These are phyloP conservation scores for Lymantria dispar DNA, from an alignment of 2,888 invertebrate species.

Conservation along the genomic window DNA sequence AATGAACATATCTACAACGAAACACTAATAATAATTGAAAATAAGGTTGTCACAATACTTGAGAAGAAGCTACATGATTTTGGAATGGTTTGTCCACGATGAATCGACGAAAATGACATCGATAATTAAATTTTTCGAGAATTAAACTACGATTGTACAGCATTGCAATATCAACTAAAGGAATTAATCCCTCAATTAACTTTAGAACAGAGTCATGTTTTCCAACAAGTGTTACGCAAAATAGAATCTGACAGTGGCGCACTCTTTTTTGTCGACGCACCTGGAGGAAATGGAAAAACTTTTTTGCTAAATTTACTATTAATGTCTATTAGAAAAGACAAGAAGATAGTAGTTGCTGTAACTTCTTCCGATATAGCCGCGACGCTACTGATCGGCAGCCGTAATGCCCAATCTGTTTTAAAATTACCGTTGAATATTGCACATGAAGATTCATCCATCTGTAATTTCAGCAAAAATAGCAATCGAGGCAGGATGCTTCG, in stretches of 20 bases:
- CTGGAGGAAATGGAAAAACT: conserved; percentile 13
- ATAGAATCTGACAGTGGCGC: conserved; percentile 13
- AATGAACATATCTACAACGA: background rate
- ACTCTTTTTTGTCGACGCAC: conserved; percentile 16
- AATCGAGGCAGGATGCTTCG: conserved; percentile 10
- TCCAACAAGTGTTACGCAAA: conserved; percentile 13
- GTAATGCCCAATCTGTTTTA: conserved; percentile 3
- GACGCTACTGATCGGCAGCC: conserved; percentile 2
- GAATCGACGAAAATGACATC: background rate
- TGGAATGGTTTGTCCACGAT: too few species aligned
- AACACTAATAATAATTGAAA: background rate
- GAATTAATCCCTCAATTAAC: conserved; percentile 14
- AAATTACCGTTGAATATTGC: conserved; percentile 12
- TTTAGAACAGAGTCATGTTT: conserved; percentile 13
- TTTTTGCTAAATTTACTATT: too few species aligned
- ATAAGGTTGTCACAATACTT: background rate
- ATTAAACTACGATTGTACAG: conserved; percentile 14
- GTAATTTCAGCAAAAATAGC: conserved; percentile 24
- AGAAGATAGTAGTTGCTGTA: conserved; percentile 21
- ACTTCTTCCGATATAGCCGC: conserved; percentile 1
- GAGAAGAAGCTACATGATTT: background rate
- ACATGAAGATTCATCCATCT: conserved; percentile 22
- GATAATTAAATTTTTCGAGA: conserved; percentile 3
- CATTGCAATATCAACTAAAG: conserved; percentile 8
- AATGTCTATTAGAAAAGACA: conserved; percentile 20